A percentile compares a stretch with the other conserved stretches of the same genome.
Conservation (phyloP, 2,113 vertebrate genomes). For the Lepus americanus region DNA sequence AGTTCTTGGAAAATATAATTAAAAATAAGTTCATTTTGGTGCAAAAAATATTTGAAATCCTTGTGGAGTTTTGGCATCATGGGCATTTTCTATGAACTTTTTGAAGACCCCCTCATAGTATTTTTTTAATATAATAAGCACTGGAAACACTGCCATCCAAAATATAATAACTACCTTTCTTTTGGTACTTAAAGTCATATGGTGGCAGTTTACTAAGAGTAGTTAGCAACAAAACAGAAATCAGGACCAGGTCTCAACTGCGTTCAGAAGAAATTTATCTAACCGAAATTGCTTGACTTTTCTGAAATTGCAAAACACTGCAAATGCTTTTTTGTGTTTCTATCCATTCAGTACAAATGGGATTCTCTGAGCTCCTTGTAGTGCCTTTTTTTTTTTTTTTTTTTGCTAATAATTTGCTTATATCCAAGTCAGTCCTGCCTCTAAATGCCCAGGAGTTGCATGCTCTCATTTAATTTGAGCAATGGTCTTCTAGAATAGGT, state of each 20-base stretch:
- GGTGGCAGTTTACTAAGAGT: not conserved
- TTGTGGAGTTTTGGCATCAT: too few relatives aligned
- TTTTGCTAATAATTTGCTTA: constrained; percentile 1
- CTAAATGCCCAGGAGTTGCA: not conserved
- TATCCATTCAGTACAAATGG: not conserved
- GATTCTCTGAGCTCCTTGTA: not conserved
- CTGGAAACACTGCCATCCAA: not conserved
- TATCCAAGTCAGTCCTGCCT: constrained; percentile 43
- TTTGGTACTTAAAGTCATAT: not conserved
- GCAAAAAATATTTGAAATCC: too few relatives aligned
- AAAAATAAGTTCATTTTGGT: too few relatives aligned
- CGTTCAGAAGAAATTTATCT: not conserved
- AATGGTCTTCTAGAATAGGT: not conserved
- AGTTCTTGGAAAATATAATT: too few relatives aligned
- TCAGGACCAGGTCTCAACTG: not conserved
- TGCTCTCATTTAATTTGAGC: not conserved
- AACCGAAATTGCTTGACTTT: not conserved
- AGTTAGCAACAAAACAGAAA: not conserved
- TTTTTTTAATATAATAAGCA: not conserved
- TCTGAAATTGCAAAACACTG: not conserved
- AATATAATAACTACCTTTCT: not conserved
- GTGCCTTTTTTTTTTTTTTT: constrained; percentile 7
- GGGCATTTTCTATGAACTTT: too few relatives aligned
- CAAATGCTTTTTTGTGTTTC: not conserved
- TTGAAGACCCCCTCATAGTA: too few relatives aligned